These are phyloP conservation scores for Tricholaema leucomelas DNA, from an alignment of 2,113 vertebrate genomes.

Conservation along the genomic window DNA sequence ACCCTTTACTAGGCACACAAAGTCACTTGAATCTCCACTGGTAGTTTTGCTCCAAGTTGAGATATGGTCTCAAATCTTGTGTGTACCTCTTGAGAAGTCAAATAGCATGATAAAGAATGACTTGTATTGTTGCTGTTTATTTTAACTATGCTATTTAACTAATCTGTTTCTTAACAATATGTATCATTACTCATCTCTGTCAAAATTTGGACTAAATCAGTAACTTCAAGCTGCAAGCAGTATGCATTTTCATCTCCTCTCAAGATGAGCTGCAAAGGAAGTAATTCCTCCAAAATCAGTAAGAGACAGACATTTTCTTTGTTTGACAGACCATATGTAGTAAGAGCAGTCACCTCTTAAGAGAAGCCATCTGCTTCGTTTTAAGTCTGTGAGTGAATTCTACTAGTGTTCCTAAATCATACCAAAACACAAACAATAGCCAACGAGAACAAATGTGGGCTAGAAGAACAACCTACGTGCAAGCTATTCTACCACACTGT, in stretches of 20 bases:
- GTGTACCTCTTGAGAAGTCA: not conserved
- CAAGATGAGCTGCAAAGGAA: not conserved
- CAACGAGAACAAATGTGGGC: not conserved
- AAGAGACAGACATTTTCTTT: not conserved
- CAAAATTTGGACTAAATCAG: not conserved
- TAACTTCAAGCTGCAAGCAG: not conserved
- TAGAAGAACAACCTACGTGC: not conserved
- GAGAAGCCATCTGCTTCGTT: not conserved
- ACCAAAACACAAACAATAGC: not conserved
- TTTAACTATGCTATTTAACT: not conserved
- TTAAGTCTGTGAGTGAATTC: not conserved
- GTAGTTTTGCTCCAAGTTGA: not conserved
- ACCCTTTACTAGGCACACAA: not conserved
- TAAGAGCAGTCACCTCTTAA: not conserved
- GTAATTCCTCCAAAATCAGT: not conserved
- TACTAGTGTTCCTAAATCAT: not conserved
- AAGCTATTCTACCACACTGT: not conserved
- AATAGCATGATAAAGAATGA: not conserved
- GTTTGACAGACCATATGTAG: not conserved
- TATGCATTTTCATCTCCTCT: not conserved
- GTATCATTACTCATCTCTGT: accelerated
- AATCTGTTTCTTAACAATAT: not conserved
- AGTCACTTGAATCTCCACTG: not conserved
- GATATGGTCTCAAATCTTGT: not conserved
- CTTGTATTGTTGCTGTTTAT: not conserved